phyloP scores from a whole-genome alignment of 2,797 vertebrate genomes.

The Hoplostethus atlanticus region DNA sequence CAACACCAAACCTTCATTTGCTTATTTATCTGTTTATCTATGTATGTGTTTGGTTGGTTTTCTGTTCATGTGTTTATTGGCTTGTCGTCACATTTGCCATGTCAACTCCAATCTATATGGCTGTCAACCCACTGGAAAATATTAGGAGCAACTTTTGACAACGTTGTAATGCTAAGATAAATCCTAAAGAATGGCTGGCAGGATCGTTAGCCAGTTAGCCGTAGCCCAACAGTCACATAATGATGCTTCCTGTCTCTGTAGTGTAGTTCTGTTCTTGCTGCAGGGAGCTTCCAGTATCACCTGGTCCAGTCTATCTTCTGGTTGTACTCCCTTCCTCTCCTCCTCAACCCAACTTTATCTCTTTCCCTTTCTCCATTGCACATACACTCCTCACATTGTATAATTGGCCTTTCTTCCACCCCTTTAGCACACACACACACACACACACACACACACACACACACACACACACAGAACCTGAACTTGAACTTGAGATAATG shows the following conservation, averaged over 20 bases:
- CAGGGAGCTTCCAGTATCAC: not conserved
- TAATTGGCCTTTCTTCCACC: not conserved
- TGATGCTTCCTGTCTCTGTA: not conserved
- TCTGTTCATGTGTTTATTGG: not conserved
- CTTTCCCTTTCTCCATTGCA: not conserved
- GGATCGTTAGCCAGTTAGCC: not conserved
- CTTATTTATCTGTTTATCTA: not conserved
- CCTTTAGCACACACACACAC: too few relatives aligned
- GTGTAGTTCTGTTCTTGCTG: not conserved
- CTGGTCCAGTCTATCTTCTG: not conserved
- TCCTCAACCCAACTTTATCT: not conserved
- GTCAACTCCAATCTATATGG: not conserved
- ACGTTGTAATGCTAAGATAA: not conserved
- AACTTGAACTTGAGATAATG: not conserved
- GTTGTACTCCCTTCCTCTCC: not conserved
- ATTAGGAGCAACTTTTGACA: not conserved
- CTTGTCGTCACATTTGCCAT: not conserved
- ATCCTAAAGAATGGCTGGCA: not conserved
- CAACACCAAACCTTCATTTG: not conserved
- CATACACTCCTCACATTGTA: constrained; percentile 1
- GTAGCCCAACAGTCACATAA: accelerated
- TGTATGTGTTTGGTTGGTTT: not conserved
- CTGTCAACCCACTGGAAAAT: not conserved
- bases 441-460: not conserved
- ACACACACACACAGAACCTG: not conserved